Evolutionary conservation across 64 coral and sea anemone genomes (phyloP), one percentile per base, ranked within the genome.

Genomic region (Pachyseris speciosa): DNA sequence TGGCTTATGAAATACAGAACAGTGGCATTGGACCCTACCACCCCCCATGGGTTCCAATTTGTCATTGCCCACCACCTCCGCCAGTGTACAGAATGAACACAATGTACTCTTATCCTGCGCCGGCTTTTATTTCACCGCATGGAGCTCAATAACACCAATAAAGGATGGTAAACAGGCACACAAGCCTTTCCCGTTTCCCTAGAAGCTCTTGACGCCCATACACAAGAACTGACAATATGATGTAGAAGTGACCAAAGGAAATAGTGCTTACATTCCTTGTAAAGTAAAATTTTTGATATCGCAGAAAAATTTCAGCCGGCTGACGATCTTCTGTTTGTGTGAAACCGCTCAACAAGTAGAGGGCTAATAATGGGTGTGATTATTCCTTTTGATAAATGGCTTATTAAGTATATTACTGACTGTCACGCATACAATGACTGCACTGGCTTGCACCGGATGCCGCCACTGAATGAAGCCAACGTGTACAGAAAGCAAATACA

Each of bases 21-120:
- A 93, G 91, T 28, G 81, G 87, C 13, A 84, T 87, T 40, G 84
- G 88, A 72, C 91, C 83, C n/a, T 78, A 83, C 31, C 75, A 72
- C 47, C 91, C 91, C 0, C 81, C 91, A 24, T 93, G 91, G 43
- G 74, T 97, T n/a, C 95, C 90, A 2, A 50, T 93, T 17, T 97
- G 87, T 71, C 91, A 91, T 2, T 97, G 93, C 26, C 89, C 89
- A n/a, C 75, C 77, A 24, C 77, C 77, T 10, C 91, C 91, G 30
- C 91, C 91, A 70, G 73, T 88, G 19, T 93, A 87, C 48, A 87
- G 91, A 69, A 79, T 93, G 74, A 87, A 81, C 91, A 81, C 91
- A 19, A 57, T 93, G 74, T 70, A 78, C 15, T 69, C 91, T 4
- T 87, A 73, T 15, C 78, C 84, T 52, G 27, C 86, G 8, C 91